A percentile compares a stretch with the other conserved stretches of the same genome.
These are phyloP conservation scores for Macrotis lagotis DNA, from an alignment of 2,113 vertebrate genomes.

Conservation along the genomic window DNA sequence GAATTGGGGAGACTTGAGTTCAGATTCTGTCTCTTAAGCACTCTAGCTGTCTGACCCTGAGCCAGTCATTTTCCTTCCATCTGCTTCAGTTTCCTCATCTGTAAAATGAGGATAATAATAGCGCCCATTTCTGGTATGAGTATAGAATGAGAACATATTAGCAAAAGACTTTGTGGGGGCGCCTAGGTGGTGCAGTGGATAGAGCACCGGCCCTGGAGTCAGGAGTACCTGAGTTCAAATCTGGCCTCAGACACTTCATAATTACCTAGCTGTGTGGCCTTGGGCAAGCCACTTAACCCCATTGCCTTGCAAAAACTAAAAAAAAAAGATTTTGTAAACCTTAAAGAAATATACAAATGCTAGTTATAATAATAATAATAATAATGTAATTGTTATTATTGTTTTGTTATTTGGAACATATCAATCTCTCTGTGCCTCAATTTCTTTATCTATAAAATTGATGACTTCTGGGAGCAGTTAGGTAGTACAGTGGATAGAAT, in stretches of 20 bases:
- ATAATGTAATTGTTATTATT: neutral
- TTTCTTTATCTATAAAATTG: neutral
- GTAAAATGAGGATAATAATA: neutral
- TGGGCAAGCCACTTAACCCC: too few species aligned
- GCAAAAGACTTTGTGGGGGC: neutral
- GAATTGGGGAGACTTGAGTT: neutral
- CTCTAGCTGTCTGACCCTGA: neutral
- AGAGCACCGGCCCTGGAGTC: too few species aligned
- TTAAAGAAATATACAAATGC: neutral
- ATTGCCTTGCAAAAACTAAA: too few species aligned
- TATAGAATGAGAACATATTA: neutral
- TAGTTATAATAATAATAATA: neutral
- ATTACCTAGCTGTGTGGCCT: too few species aligned
- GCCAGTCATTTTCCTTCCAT: neutral
- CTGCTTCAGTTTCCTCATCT: neutral
- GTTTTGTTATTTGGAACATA: neutral
- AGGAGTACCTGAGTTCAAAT: too few species aligned
- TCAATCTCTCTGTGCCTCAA: neutral
- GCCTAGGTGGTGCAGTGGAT: too few species aligned
- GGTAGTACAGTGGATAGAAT: too few species aligned
- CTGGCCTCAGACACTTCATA: too few species aligned
- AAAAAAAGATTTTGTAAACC: neutral
- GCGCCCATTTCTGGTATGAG: neutral
- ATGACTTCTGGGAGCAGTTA: too few species aligned
- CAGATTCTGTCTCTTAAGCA: neutral